Evolutionary conservation across 2,113 vertebrate species (phyloP), one percentile per base, ranked within the genome.

Genomic region (Tragelaphus buxtoni): DNA sequence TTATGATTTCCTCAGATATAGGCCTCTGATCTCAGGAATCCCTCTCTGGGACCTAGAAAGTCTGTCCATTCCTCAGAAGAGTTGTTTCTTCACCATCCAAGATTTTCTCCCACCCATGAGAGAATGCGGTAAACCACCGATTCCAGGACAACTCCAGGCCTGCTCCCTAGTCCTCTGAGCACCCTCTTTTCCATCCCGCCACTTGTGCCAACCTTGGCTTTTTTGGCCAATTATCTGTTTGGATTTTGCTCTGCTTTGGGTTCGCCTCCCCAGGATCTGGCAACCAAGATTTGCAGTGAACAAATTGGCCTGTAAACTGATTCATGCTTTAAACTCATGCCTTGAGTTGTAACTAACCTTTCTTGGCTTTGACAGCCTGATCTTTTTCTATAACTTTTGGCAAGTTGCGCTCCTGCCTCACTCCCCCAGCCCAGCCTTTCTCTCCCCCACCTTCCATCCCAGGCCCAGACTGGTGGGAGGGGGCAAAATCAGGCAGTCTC

Each of bases 81-180:
- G 20, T 32, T 72, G 18, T 39, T 72, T 16, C n/a, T 47, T 74
- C 30, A 17, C 24, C 3, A 5, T 22, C 26, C 17, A 49, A n/a
- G 18, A 53, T 24, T 58, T 42, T 17, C 51, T 39, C 56, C 28
- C 30, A 22, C 35, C 17, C 16, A 0, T 17, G 53, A 35, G 51
- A 7, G 6, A 58, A 16, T 4, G 4, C 4, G 1, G 3, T n/a
- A 53, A 13, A 13, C 65, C 17, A 13, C 35, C 61, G 45, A 4
- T 49, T 47, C 32, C 11, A 4, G 32, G 10, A 32, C 76, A 47
- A 5, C 47, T 51, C 30, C 13, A 2, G 28, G 26, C 39, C 45
- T 39, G 49, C 35, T 4, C 9, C 17, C 5, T n/a, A 30, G 77
- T 53, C 32, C 39, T 24, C 2, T 0, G 10, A 47, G 10, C 17